Base-by-base conservation (phyloP, 2,113 vertebrate genomes). In the Bagarius yarrelli region DNA sequence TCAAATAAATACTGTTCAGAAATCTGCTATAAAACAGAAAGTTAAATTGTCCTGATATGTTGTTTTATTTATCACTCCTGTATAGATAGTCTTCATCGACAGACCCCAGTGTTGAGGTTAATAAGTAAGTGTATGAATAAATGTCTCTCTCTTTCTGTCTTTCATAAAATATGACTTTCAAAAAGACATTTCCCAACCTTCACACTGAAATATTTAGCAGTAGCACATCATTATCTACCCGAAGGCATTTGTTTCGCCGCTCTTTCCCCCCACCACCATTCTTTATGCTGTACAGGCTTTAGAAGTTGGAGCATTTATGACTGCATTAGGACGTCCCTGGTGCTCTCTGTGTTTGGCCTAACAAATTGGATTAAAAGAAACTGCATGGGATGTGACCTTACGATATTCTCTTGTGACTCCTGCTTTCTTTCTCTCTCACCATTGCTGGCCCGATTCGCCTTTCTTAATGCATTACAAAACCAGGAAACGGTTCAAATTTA, bases 151-250 rank as follows among this genome's bases (percentile, higher is more conserved):
- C 18, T 52, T 61, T 40, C 34, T 52, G 15, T 47, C 36, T 53
- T 21, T 16, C 12, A 77, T n/a, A 60, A 9, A 19, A 18, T 66
- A 72, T 36, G 34, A 18, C 66, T 71, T 3, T 6, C 36, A 63
- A 73, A 73, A 83, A 53, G 44, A 27, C 73, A 78, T 74, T 83
- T 78, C 73, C 77, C 81, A 83, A 78, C 27, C 64, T 52, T 56
- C 52, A 25, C 40, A 6, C 53, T 83, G 32, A 83, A 86, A 81
- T 86, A 83, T 83, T 83, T 47, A 86, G 57, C 69, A 78, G 79
- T 57, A 21, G 52, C n/a, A 77, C 70, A 78, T 83, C 78, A 85
- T 84, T 82, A 81, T 83, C 53, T 53, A 50, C 59, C 55, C 25
- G 34, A 27, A 34, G 61, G 52, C 40, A 47, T 52, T 76, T 59